phyloP scores from a whole-genome alignment of 2,888 invertebrate species.

The Lordiphosa andalusiaca region DNA sequence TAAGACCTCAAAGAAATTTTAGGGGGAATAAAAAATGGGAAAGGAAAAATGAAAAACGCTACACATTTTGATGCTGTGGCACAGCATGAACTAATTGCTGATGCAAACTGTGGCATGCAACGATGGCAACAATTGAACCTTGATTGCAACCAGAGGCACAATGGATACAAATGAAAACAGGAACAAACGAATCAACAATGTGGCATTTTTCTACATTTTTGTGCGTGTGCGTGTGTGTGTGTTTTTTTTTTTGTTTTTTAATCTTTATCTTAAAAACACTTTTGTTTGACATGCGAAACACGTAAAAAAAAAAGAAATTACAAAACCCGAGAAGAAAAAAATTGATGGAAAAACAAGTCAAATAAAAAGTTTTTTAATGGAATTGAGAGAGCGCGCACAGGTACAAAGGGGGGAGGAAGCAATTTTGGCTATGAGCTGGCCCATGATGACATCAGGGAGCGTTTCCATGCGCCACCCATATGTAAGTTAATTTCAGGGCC shows the following conservation, averaged over 20 bases:
- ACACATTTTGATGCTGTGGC: too few relatives aligned
- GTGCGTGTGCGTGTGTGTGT: too few relatives aligned
- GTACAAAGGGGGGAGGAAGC: neutral
- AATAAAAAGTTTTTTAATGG: conserved; percentile 49
- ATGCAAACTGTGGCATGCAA: too few relatives aligned
- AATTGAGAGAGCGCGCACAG: conserved; percentile 16
- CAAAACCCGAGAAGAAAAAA: too few relatives aligned
- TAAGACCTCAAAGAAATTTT: too few relatives aligned
- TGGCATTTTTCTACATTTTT: conserved; percentile 37
- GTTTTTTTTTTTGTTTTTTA: too few relatives aligned
- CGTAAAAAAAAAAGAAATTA: conserved; percentile 15
- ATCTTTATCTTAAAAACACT: conserved; percentile 8
- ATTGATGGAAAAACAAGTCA: conserved; percentile 5
- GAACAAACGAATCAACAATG: conserved; percentile 31
- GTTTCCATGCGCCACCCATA: neutral
- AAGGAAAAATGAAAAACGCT: too few relatives aligned
- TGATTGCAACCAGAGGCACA: conserved; percentile 3
- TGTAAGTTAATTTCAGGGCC: conserved; percentile 39
- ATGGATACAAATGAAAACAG: conserved; percentile 8
- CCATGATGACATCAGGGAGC: conserved; percentile 6
- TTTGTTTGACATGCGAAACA: conserved; percentile 52
- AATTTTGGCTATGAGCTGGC: conserved; percentile 8
- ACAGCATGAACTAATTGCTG: too few relatives aligned
- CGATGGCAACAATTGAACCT: too few relatives aligned
- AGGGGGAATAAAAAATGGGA: too few relatives aligned